phyloP scores from a whole-genome alignment of 1,140 invertebrate species.

The Drosophila simulans region DNA sequence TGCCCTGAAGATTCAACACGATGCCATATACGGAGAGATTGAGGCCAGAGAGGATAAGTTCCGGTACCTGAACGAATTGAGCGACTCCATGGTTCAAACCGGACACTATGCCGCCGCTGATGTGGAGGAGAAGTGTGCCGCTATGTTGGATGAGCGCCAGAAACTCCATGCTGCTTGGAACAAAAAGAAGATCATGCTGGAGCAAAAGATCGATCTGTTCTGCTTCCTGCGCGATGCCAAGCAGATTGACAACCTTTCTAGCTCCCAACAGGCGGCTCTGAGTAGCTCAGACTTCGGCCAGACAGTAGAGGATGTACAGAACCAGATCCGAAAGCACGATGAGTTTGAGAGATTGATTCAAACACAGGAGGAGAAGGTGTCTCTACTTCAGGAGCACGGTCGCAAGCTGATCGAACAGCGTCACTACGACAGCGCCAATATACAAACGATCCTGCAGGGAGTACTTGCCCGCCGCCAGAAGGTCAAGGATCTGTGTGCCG shows the following conservation, averaged over 20 bases:
- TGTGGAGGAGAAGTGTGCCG: conserved; percentile 91
- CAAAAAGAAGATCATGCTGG: conserved; percentile 94
- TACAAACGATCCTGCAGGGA: conserved; percentile 89
- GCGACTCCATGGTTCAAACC: conserved; percentile 93
- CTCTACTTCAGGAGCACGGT: conserved; percentile 93
- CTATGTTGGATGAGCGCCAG: conserved; percentile 91
- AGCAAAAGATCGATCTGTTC: conserved; percentile 97
- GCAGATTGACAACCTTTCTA: conserved; percentile 95
- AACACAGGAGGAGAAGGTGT: conserved; percentile 94
- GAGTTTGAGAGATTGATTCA: conserved; percentile 94
- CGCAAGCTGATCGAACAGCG: conserved; percentile 95
- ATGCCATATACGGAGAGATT: conserved; percentile 96
- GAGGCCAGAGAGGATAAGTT: conserved; percentile 96
- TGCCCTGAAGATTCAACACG: conserved; percentile 94
- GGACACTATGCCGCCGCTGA: conserved; percentile 93
- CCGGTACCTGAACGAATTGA: conserved; percentile 90
- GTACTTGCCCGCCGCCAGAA: conserved; percentile 90
- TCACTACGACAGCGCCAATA: conserved; percentile 96
- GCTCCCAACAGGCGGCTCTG: conserved; percentile 93
- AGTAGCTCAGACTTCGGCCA: conserved; percentile 87
- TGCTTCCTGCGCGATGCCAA: conserved; percentile 98
- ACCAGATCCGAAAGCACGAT: conserved; percentile 95
- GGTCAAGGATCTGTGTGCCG: conserved; percentile 88
- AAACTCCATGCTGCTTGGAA: conserved; percentile 94
- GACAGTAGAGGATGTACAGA: conserved; percentile 93